Base-by-base conservation (phyloP, 92 coral and sea anemone genomes). In the Actinernus sp. region DNA sequence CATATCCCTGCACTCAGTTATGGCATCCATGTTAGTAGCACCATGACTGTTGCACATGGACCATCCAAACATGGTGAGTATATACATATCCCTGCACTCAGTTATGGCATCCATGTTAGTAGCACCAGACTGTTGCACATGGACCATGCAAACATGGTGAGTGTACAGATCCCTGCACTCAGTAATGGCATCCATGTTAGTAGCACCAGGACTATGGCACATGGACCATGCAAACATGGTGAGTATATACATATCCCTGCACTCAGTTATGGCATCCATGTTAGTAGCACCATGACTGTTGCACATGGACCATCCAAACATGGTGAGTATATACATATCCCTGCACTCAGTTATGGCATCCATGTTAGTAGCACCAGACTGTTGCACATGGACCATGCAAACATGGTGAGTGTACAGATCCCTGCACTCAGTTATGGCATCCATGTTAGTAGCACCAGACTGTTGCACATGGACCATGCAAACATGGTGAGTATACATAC, bases 141-240 rank as follows among this genome's bases (percentile, higher is more conserved):
- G n/a, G n/a, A n/a, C n/a, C n/a, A n/a, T n/a, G n/a, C n/a, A n/a
- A n/a, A n/a, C n/a, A n/a, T n/a, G n/a, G n/a, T n/a, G n/a, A n/a
- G n/a, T n/a, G n/a, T n/a, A n/a, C n/a, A n/a, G n/a, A n/a, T n/a
- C n/a, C n/a, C n/a, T n/a, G n/a, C n/a, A n/a, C n/a, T n/a, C n/a
- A n/a, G n/a, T n/a, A n/a, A n/a, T 83, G 58, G 96, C 80, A n/a
- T 78, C 96, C 17, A 47, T 93, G 57, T 67, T 93, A 33, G 79
- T 81, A 39, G 96, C 96, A 6, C 84, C 88, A 4, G 89, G 90
- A 16, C 45, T 93, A 50, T 93, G 98, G 98, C 95, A 84, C 47
- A 56, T 88, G 86, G 82, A 81, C 26, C 98, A 93, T 78, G 89
- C 96, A 8, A 88, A 88, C 32, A 31, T 71, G 58, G 95, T 84